Conservation (phyloP, 2,888 invertebrate species). For the Eupithecia vulgata region DNA sequence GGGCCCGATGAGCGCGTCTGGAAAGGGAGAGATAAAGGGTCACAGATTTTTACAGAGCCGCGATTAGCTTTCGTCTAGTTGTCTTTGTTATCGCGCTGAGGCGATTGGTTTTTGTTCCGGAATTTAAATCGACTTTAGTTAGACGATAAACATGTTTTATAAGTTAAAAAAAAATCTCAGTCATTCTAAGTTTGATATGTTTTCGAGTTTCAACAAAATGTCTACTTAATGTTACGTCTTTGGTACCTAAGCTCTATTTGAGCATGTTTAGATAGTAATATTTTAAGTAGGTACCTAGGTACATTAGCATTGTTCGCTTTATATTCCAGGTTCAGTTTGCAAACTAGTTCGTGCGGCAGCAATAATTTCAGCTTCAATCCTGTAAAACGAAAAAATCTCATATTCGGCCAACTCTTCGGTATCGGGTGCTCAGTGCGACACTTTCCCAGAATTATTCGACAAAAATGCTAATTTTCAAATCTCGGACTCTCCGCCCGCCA, state of each 20-base stretch:
- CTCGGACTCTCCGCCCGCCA: conserved; percentile 74
- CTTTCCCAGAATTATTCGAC: conserved; percentile 81
- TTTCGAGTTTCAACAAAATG: background rate
- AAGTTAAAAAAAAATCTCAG: conserved; percentile 9
- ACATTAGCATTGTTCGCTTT: background rate
- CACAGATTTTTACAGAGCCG: conserved; percentile 75
- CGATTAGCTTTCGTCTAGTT: conserved; percentile 61
- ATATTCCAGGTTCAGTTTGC: conserved; percentile 5
- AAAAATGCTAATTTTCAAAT: conserved; percentile 84
- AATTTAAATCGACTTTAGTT: conserved; percentile 25
- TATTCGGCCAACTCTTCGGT: conserved; percentile 70
- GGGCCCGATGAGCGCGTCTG: conserved; percentile 79
- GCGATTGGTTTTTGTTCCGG: conserved; percentile 33
- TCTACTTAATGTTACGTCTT: background rate
- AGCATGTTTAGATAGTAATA: background rate
- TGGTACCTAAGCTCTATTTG: background rate
- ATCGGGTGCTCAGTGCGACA: conserved; percentile 80
- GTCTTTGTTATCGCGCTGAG: conserved; percentile 51
- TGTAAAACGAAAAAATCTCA: conserved; percentile 68
- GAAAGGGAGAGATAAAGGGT: conserved; percentile 78
- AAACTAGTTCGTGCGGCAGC: conserved; percentile 43
- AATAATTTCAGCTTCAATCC: conserved; percentile 76
- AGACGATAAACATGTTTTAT: conserved; percentile 13
- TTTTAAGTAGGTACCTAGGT: background rate
- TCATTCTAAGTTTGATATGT: background rate